Percentiles rank a stretch among this genome's conserved stretches.
Evolutionary conservation across 2,888 invertebrate species (phyloP).

Genomic region (Leptothorax acervorum): DNA sequence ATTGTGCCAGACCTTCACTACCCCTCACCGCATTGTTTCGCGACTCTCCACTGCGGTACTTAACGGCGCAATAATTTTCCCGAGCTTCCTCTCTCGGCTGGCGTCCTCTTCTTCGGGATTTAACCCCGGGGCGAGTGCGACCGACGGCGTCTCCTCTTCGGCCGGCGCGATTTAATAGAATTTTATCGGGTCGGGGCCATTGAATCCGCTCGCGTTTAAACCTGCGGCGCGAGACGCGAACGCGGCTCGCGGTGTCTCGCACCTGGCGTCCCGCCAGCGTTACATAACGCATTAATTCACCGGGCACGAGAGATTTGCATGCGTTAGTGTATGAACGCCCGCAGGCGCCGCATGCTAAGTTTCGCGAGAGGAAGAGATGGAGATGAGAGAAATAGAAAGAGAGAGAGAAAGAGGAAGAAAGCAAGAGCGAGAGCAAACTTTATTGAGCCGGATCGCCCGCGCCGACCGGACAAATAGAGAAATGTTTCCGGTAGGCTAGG

Average conservation of each 20-base stretch:
- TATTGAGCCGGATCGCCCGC: slow-evolving; percentile 4
- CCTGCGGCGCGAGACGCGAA: background rate
- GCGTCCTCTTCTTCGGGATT: slow-evolving; percentile 22
- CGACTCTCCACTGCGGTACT: slow-evolving; percentile 7
- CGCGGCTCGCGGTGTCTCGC: slow-evolving; percentile 40
- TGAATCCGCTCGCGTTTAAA: slow-evolving; percentile 50
- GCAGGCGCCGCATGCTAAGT: slow-evolving; percentile 31
- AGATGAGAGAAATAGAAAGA: background rate
- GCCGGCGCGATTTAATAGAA: slow-evolving; percentile 44
- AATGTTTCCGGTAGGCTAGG: slow-evolving; percentile 5
- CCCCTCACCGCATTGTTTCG: slow-evolving; percentile 36
- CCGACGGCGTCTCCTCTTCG: background rate
- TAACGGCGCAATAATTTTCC: slow-evolving; percentile 29
- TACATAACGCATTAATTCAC: slow-evolving; percentile 73
- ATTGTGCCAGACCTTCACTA: slow-evolving; percentile 19
- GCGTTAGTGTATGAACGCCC: slow-evolving; percentile 57
- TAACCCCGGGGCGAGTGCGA: slow-evolving; percentile 7
- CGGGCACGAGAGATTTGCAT: slow-evolving; percentile 62
- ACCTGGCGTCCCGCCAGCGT: slow-evolving; percentile 72
- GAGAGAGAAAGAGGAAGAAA: background rate
- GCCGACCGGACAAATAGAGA: background rate
- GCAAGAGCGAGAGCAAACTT: background rate
- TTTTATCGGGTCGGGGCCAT: slow-evolving; percentile 38
- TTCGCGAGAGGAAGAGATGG: background rate
- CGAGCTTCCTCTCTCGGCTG: slow-evolving; percentile 5